phyloP scores from a whole-genome alignment of 1,140 invertebrate genomes.

The Brachionus sp. region DNA sequence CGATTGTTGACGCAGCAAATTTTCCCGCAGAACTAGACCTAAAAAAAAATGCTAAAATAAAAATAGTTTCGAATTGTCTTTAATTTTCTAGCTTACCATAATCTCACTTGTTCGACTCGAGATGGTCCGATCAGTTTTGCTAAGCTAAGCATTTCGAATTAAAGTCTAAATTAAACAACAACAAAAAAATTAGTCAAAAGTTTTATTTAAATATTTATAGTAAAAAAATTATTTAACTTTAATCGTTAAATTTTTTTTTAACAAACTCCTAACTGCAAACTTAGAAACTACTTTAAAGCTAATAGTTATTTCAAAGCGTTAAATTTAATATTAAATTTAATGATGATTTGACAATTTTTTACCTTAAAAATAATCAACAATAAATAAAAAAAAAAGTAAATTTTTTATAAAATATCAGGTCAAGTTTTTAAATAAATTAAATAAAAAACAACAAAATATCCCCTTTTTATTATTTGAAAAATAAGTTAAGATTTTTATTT shows the following conservation, averaged over 20 bases:
- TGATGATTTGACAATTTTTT: not conserved
- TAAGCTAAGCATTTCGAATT: not conserved
- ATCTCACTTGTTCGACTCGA: slow-evolving; percentile 27
- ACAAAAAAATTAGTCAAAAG: not conserved
- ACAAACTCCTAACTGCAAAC: not conserved
- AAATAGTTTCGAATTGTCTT: not conserved
- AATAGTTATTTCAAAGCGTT: not conserved
- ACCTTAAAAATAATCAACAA: not conserved
- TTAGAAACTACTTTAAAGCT: not conserved
- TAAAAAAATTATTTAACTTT: not conserved
- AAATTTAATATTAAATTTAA: not conserved
- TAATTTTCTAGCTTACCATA: slow-evolving; percentile 12
- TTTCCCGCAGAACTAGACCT: slow-evolving; percentile 16
- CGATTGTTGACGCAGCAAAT: slow-evolving; percentile 5
- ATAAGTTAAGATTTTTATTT: too few species aligned
- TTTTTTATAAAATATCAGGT: too few species aligned
- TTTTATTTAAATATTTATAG: not conserved
- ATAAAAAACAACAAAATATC: too few species aligned
- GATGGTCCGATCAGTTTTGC: slow-evolving; percentile 10
- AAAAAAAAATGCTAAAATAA: not conserved
- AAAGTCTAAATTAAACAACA: not conserved
- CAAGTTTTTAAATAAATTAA: too few species aligned
- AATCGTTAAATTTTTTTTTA: too few species aligned
- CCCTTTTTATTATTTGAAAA: too few species aligned
- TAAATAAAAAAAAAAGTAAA: not conserved